Evolutionary conservation across 1,140 invertebrate genomes (phyloP).

Genomic region (Lepidurus apus): DNA sequence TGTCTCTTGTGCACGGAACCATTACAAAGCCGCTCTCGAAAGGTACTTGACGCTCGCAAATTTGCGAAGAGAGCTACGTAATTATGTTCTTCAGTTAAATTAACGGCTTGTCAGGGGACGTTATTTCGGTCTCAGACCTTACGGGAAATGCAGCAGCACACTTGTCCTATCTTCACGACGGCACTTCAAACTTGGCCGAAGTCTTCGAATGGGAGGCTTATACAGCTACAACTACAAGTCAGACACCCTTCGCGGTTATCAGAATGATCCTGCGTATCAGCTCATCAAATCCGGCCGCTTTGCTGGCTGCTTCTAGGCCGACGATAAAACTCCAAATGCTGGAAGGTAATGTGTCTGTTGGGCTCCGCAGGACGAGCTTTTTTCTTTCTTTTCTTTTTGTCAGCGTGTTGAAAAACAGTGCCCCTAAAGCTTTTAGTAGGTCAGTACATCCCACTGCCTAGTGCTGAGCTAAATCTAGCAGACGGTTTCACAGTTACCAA

Average conservation of each 20-base stretch:
- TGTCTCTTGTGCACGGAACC: neutral
- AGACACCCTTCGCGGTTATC: neutral
- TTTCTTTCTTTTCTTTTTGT: neutral
- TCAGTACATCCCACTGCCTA: neutral
- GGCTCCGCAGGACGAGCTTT: no score
- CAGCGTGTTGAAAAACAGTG: neutral
- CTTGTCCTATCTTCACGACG: slow-evolving; percentile 8
- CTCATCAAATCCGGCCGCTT: neutral
- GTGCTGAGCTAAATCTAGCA: neutral
- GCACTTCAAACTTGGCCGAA: neutral
- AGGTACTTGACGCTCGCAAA: neutral
- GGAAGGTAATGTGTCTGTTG: neutral
- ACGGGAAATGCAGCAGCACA: neutral
- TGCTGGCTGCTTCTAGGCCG: neutral
- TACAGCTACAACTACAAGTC: neutral
- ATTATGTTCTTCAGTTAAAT: neutral
- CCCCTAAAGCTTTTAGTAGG: neutral
- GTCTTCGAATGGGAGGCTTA: slow-evolving; percentile 1
- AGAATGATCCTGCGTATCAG: neutral
- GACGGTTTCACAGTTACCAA: neutral
- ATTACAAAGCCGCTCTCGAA: neutral
- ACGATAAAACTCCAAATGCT: slow-evolving; percentile 19
- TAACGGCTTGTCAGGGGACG: neutral
- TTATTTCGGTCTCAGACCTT: slow-evolving; percentile 9
- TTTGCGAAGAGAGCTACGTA: neutral